phyloP scores from a whole-genome alignment of 2,797 vertebrate genomes.

The Spondyliosoma cantharus region DNA sequence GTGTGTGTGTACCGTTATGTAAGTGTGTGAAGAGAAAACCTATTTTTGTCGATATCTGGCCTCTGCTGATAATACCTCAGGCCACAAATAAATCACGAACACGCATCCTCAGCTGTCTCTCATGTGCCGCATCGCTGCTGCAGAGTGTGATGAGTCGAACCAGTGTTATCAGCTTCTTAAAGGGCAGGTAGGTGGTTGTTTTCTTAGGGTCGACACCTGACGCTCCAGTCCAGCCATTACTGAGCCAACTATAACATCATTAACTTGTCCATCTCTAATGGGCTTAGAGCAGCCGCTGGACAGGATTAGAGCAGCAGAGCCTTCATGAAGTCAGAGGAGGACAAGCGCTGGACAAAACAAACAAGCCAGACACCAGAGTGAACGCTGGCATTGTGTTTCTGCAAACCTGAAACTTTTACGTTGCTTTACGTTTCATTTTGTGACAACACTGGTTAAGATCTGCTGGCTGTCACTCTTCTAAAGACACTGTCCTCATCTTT shows the following conservation, averaged over 20 bases:
- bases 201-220: conserved; percentile 50
- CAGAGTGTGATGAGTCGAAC: conserved; percentile 7
- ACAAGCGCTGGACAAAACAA: conserved; percentile 7
- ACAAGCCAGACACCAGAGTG: neutral
- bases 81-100: conserved; percentile 57
- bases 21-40: conserved; percentile 33
- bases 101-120: conserved; percentile 60
- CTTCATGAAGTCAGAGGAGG: conserved; percentile 34
- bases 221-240: conserved; percentile 4
- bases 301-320: conserved; percentile 26
- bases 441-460: too few species aligned
- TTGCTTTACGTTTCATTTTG: too few species aligned
- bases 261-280: conserved; percentile 36
- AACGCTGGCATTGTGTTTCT: too few species aligned
- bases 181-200: conserved; percentile 45
- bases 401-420: too few species aligned
- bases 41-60: conserved; percentile 49
- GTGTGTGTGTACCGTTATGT: conserved; percentile 28
- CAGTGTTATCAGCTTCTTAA: conserved; percentile 40
- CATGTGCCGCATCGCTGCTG: conserved; percentile 39
- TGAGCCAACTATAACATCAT: conserved; percentile 49
- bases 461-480: neutral
- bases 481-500: neutral
- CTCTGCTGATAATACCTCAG: conserved; percentile 54
- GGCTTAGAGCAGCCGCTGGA: conserved; percentile 19